Evolutionary conservation across 2,113 vertebrate species (phyloP).

Genomic region (Salvelinus alpinus): DNA sequence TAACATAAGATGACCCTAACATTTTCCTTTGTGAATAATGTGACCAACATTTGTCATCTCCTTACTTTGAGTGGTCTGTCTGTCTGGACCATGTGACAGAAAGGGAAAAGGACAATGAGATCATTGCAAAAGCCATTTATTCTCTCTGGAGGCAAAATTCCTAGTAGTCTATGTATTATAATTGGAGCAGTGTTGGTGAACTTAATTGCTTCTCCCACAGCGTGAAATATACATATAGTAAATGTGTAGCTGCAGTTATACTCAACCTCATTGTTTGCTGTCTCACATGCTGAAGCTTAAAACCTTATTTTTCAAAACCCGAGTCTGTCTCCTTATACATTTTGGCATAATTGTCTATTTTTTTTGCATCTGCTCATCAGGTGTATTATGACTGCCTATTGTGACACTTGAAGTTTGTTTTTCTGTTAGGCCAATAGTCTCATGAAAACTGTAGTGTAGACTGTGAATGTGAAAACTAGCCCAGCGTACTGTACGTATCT

Average conservation of each 20-base stretch:
- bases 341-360: no score
- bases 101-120: neutral
- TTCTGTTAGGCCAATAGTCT: no score
- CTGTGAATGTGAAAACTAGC: neutral
- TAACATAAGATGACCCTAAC: neutral
- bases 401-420: no score
- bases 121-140: constrained; percentile 8
- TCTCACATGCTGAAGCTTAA: neutral
- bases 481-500: neutral
- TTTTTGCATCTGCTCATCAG: no score
- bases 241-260: neutral
- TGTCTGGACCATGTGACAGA: constrained; percentile 4
- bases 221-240: neutral
- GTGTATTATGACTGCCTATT: no score
- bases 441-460: neutral
- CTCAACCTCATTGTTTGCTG: neutral
- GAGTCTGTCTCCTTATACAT: no score
- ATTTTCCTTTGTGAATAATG: neutral
- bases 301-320: neutral
- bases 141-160: neutral
- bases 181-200: neutral
- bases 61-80: neutral
- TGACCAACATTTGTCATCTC: neutral
- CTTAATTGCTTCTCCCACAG: neutral
- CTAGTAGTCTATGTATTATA: neutral